These are phyloP conservation scores for Leptinotarsa rubiginosa DNA, from an alignment of 2,888 invertebrate species.

Conservation along the genomic window DNA sequence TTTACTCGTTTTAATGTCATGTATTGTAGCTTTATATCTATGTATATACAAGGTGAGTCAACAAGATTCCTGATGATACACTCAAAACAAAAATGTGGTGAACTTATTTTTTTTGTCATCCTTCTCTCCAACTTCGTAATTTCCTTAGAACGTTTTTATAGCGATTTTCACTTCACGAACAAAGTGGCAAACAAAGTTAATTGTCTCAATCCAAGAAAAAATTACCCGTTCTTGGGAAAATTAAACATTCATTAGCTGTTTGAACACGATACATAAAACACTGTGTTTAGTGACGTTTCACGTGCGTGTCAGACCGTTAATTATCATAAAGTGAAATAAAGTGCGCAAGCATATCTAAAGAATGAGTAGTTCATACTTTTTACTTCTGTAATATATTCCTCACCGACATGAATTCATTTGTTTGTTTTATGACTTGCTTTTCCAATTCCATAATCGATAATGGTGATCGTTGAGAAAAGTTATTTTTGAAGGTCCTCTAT, in stretches of 20 bases:
- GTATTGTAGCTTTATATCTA: too few relatives aligned
- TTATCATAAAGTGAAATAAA: slow-evolving; percentile 31
- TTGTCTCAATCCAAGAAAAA: slow-evolving; percentile 15
- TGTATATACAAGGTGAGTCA: too few relatives aligned
- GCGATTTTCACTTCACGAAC: neutral
- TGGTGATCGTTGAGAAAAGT: too few relatives aligned
- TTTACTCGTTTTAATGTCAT: too few relatives aligned
- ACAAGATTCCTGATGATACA: too few relatives aligned
- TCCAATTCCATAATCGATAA: too few relatives aligned
- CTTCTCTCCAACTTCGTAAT: neutral
- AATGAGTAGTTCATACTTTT: slow-evolving; percentile 11
- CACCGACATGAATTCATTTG: neutral
- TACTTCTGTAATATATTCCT: neutral
- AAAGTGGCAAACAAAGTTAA: neutral
- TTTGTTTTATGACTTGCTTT: too few relatives aligned
- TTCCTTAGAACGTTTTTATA: neutral
- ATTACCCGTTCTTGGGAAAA: slow-evolving; percentile 17
- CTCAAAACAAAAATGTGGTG: neutral
- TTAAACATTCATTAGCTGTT: slow-evolving; percentile 34
- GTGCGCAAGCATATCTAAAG: slow-evolving; percentile 12
- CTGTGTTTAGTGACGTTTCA: slow-evolving; percentile 26
- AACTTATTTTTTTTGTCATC: neutral
- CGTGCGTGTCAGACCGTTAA: slow-evolving; percentile 30
- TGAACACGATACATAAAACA: slow-evolving; percentile 34
- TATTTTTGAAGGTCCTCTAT: too few relatives aligned